Evolutionary conservation across 2,113 vertebrate species (phyloP).

Genomic region (Ahaetulla prasina): DNA sequence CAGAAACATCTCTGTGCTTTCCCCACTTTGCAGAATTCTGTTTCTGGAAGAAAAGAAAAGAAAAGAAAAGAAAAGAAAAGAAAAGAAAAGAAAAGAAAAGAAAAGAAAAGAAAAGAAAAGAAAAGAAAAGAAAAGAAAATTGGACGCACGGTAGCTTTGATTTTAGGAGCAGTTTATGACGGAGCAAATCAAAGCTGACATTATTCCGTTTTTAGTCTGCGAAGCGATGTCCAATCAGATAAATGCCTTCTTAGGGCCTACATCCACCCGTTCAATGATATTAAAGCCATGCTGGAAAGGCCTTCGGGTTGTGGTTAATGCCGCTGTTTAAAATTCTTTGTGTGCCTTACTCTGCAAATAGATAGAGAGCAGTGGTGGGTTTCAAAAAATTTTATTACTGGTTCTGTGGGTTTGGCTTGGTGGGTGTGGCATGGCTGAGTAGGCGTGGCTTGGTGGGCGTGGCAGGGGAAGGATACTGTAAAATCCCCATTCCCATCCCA

Average conservation of each 20-base stretch:
- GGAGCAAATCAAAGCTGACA: neutral
- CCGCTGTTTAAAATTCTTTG: neutral
- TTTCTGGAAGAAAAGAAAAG: neutral
- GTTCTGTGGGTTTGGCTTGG: no score
- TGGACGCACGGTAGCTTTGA: neutral
- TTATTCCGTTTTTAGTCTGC: neutral
- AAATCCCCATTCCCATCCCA: no score
- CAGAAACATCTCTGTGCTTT: neutral
- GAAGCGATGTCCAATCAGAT: neutral
- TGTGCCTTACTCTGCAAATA: neutral
- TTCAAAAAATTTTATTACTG: no score
- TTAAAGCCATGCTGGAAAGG: neutral
- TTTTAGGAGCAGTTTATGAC: conserved; percentile 16
- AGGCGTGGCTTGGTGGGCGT: no score
- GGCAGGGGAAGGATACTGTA: no score
- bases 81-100: no score
- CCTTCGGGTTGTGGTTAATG: neutral
- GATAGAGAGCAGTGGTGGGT: no score
- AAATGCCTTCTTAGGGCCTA: neutral
- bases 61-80: no score
- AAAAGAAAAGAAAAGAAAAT: no score
- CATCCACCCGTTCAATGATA: neutral
- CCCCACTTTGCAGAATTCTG: neutral
- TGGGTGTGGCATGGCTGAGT: no score
- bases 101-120: no score